Percentiles rank a stretch among this genome's conserved stretches.
Evolutionary conservation across 1,140 invertebrate species (phyloP).

Genomic region (Hetaerina americana): DNA sequence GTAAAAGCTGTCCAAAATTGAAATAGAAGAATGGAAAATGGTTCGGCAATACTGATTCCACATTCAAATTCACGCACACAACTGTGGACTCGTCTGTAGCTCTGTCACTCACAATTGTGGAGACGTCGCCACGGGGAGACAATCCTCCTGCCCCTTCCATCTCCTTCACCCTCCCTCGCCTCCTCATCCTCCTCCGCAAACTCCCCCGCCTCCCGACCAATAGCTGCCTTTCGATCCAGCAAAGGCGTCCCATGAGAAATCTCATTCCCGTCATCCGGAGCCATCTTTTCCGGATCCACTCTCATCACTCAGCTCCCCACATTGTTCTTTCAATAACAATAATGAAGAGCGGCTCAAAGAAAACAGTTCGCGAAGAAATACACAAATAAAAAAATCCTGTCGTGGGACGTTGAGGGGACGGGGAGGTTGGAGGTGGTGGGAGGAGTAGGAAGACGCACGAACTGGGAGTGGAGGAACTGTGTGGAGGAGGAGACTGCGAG

Average conservation of each 20-base stretch:
- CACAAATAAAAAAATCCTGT: neutral
- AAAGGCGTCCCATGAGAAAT: neutral
- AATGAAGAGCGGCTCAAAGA: slow-evolving; percentile 2
- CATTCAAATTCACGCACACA: no score
- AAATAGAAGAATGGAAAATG: no score
- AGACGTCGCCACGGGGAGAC: no score
- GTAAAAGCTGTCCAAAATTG: no score
- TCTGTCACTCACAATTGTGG: no score
- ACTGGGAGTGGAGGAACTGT: neutral
- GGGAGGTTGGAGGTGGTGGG: neutral
- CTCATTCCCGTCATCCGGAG: neutral
- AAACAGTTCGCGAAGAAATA: neutral
- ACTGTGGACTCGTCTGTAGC: no score
- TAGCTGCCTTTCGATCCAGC: neutral
- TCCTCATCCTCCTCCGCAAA: neutral
- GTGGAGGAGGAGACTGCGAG: no score
- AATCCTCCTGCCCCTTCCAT: neutral
- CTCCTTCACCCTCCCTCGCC: neutral
- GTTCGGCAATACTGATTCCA: no score
- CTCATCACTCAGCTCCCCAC: neutral
- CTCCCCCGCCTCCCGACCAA: neutral
- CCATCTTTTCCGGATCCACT: neutral
- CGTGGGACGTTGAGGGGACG: neutral
- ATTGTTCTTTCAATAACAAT: slow-evolving; percentile 7
- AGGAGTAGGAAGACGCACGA: neutral